Evolutionary conservation across 2,113 vertebrate genomes (phyloP), one percentile per base, ranked within the genome.

Genomic region (Muntiacus reevesi): DNA sequence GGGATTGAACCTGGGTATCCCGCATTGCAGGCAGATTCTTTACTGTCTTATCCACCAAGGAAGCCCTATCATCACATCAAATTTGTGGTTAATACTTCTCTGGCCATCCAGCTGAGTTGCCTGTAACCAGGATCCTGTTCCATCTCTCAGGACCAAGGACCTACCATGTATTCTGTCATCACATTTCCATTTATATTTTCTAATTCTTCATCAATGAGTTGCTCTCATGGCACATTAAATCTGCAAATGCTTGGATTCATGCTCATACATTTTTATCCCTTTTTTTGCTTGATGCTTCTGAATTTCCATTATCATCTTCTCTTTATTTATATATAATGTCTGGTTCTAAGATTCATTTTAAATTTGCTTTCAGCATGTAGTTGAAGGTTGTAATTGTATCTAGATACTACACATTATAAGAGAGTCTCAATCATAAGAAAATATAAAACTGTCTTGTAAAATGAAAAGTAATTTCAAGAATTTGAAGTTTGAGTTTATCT

Each of bases 401-500:
- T 94, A 60, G 52, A 43, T 43, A 30, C 30, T 91, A 84, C 16
- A 74, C 36, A 33, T 21, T 67, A 90, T 89, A 81, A 91, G 81
- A 79, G 30, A 88, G 11, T 87, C 25, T 94, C 30, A 78, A 64
- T 91, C 25, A 71, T 57, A 62, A 96, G 13, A 92, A 97, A 87
- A 95, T 54, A 84, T 52, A 86, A 88, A 85, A 57, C 23, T 62
- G 8, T 71, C 36, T 60, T 87, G 84, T 94, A 94, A 94, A 97
- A 76, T 89, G 59, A 71, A 60, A 76, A 54, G 14, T 33, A 87
- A 97, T 94, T 97, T 96, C 47, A 78, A 59, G 40, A 95, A 90
- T 81, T 76, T 95, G 81, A 95, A 12, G 30, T 59, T 93, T 76
- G 36, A 74, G 54, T 96, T 71, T 95, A 74, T 95, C 83, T 92